Evolutionary conservation across 2,888 invertebrate species (phyloP).

Genomic region (Eucriotettix oculatus): DNA sequence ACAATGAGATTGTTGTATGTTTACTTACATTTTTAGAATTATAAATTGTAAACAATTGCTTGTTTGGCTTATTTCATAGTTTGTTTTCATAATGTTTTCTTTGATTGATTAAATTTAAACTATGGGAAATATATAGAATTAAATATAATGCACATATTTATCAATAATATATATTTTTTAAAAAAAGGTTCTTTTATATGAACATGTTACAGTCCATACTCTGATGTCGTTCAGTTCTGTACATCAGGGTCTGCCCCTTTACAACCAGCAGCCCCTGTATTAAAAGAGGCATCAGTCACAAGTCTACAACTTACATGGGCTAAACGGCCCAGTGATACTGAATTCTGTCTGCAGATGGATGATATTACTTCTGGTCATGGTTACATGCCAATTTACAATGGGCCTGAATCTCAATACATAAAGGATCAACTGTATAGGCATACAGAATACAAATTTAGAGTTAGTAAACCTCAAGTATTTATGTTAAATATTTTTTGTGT

Average conservation of each 20-base stretch:
- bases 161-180: background rate
- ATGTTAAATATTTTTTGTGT: background rate
- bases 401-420: slow-evolving; percentile 49
- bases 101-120: no score
- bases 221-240: slow-evolving; percentile 46
- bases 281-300: slow-evolving; percentile 43
- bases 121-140: no score
- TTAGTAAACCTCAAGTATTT: slow-evolving; percentile 16
- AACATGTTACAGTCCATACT: slow-evolving; percentile 37
- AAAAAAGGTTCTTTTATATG: background rate
- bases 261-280: slow-evolving; percentile 58
- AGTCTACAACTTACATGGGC: slow-evolving; percentile 59
- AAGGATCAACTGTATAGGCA: slow-evolving; percentile 54
- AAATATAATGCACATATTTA: no score
- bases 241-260: slow-evolving; percentile 68
- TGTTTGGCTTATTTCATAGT: no score
- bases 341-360: slow-evolving; percentile 71
- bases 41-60: no score
- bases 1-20: no score
- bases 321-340: slow-evolving; percentile 55
- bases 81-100: no score
- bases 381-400: slow-evolving; percentile 63
- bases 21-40: no score
- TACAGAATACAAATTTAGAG: slow-evolving; percentile 60
- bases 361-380: slow-evolving; percentile 52